Evolutionary conservation across 2,113 vertebrate genomes (phyloP).

Genomic region (Cryptomyrus ogoouensis): DNA sequence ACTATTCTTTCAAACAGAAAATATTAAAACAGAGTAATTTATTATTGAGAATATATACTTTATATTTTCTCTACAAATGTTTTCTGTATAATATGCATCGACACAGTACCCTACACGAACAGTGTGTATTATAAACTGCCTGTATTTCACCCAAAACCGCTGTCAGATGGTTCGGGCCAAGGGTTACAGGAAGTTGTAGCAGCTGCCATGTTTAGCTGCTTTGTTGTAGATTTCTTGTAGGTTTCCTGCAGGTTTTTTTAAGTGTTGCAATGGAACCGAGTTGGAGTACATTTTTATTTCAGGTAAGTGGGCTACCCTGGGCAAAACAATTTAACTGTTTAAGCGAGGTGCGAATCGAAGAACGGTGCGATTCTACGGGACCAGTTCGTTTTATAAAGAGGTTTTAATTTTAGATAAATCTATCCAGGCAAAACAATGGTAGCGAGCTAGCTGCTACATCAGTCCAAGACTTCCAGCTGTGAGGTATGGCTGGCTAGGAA

Average conservation of each 20-base stretch:
- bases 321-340: not conserved
- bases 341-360: not conserved
- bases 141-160: constrained; percentile 23
- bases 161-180: constrained; percentile 53
- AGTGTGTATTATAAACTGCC: not conserved
- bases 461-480: constrained; percentile 46
- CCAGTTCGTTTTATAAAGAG: constrained; percentile 9
- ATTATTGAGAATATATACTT: not conserved
- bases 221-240: constrained; percentile 77
- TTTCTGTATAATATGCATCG: not conserved
- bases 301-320: constrained; percentile 57
- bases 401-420: constrained; percentile 42
- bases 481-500: constrained; percentile 21
- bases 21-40: not conserved
- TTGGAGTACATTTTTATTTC: constrained; percentile 83
- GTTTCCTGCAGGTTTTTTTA: constrained; percentile 63
- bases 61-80: not conserved
- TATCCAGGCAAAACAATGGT: constrained; percentile 58
- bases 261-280: constrained; percentile 76
- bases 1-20: not conserved
- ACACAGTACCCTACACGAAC: not conserved
- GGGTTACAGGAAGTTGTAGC: constrained; percentile 75
- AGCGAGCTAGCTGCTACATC: constrained; percentile 46
- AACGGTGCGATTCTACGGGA: not conserved
- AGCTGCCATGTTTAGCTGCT: constrained; percentile 77